Conservation (phyloP, 1,140 invertebrate species). For the Meloidogyne floridensis region DNA sequence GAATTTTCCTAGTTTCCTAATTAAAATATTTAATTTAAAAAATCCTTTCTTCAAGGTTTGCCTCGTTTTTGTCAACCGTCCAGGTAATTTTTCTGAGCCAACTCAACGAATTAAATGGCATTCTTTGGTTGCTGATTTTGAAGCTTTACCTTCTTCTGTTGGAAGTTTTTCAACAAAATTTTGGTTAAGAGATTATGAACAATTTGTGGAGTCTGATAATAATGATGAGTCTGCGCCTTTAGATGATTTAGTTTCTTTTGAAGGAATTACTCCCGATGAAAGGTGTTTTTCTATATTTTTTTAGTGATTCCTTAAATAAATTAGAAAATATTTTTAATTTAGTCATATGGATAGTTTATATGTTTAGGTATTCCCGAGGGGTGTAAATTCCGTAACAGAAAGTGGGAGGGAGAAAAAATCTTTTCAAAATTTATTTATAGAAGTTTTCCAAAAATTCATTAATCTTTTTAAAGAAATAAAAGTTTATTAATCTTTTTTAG, state of each 20-base stretch:
- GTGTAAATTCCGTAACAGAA: no score
- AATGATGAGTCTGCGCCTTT: constrained; percentile 51
- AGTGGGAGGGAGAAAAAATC: no score
- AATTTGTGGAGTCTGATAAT: constrained; percentile 52
- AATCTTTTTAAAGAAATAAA: no score
- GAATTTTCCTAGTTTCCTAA: no score
- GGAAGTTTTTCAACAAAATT: constrained; percentile 64
- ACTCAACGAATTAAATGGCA: constrained; percentile 44
- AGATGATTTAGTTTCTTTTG: constrained; percentile 50
- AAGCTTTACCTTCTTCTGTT: constrained; percentile 55
- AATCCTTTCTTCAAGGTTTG: constrained; percentile 28
- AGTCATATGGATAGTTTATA: no score
- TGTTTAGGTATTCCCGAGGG: no score
- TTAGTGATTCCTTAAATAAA: no score
- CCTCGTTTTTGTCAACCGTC: constrained; percentile 63
- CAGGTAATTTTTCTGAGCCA: constrained; percentile 55
- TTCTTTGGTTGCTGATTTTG: constrained; percentile 55
- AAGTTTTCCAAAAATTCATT: no score
- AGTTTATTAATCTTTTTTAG: background rate
- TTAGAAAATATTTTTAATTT: no score
- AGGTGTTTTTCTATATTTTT: background rate
- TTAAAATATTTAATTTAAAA: no score
- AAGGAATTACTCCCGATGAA: constrained; percentile 29
- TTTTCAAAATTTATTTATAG: no score
- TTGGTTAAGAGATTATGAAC: constrained; percentile 61